Evolutionary conservation across 1,140 invertebrate genomes (phyloP).

Genomic region (Drosophila erecta): DNA sequence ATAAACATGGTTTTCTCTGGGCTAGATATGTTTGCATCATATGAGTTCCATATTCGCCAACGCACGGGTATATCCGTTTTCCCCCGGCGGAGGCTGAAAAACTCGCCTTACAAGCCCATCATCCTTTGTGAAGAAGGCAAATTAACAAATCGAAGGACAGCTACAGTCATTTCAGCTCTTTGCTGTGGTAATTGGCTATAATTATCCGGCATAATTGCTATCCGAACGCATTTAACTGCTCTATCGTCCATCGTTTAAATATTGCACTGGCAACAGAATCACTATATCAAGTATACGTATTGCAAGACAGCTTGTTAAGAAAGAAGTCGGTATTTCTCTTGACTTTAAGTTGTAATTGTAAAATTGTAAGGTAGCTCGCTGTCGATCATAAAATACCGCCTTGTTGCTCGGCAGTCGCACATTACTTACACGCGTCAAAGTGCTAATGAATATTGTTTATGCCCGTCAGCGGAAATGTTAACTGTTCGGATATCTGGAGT

Average conservation of each 20-base stretch:
- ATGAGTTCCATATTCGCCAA: not conserved
- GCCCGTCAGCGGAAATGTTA: slow-evolving; percentile 39
- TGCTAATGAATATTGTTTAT: slow-evolving; percentile 57
- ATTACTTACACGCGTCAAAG: slow-evolving; percentile 23
- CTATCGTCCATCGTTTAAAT: no score
- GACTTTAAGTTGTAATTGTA: not conserved
- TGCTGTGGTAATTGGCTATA: slow-evolving; percentile 23
- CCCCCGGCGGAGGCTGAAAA: not conserved
- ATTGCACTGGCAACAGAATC: no score
- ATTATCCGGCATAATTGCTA: slow-evolving; percentile 16
- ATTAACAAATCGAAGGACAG: not conserved
- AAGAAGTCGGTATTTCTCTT: no score
- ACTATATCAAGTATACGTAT: no score
- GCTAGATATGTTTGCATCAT: slow-evolving; percentile 31
- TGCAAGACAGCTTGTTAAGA: no score
- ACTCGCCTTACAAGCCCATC: slow-evolving; percentile 1
- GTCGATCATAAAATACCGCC: not conserved
- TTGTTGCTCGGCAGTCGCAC: not conserved
- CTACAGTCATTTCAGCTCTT: not conserved
- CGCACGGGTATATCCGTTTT: slow-evolving; percentile 7
- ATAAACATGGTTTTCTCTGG: slow-evolving; percentile 33
- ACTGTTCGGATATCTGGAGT: slow-evolving; percentile 14
- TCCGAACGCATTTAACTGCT: not conserved
- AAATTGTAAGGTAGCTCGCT: not conserved
- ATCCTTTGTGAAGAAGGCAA: slow-evolving; percentile 4